Evolutionary conservation across 1,140 invertebrate genomes (phyloP).

Genomic region (Elysia chlorotica): DNA sequence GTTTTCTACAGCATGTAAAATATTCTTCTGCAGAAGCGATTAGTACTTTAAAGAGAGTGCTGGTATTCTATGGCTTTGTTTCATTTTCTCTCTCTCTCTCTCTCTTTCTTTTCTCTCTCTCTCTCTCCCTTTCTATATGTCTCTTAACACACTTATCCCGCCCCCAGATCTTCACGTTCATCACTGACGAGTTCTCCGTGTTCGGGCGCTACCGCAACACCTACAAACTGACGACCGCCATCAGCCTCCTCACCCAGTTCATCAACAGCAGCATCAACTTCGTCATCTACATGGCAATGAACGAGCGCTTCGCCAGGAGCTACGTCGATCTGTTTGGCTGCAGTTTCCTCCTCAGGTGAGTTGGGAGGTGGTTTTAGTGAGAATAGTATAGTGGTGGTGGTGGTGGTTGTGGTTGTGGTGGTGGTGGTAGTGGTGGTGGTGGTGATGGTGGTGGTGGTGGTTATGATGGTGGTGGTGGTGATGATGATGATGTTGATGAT

Average conservation of each 20-base stretch:
- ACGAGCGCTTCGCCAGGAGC: neutral
- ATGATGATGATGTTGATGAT: no score
- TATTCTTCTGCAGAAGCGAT: no score
- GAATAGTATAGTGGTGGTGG: no score
- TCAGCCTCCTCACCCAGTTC: neutral
- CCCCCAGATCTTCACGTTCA: neutral
- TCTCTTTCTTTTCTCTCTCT: neutral
- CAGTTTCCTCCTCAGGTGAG: no score
- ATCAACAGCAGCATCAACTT: neutral
- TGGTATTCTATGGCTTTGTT: no score
- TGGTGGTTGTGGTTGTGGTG: no score
- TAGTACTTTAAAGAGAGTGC: no score
- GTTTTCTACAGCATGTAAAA: no score
- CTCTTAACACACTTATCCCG: neutral
- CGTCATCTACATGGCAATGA: neutral
- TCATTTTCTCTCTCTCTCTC: neutral
- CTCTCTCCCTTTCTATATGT: neutral
- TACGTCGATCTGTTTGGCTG: neutral
- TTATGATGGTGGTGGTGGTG: no score
- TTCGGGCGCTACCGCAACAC: neutral
- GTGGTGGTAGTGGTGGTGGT: no score
- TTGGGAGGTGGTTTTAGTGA: no score
- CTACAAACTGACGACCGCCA: neutral
- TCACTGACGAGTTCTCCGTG: slow-evolving; percentile 4
- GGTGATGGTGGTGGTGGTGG: no score